Base-by-base conservation (phyloP, 2,797 vertebrate genomes). In the Lindbergichthys nudifrons region DNA sequence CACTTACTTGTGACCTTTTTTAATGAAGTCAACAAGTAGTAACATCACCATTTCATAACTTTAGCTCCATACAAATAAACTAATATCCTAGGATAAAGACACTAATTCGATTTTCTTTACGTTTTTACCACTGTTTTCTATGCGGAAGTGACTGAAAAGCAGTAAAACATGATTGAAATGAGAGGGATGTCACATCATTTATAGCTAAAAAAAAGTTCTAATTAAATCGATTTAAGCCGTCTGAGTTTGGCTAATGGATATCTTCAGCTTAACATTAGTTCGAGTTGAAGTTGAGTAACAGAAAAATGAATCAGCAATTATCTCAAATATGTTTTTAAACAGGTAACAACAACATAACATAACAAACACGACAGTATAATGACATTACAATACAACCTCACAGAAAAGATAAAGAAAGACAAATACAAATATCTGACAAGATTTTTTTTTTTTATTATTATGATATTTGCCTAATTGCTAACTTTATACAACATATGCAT, bases 141-240 rank as follows among this genome's bases (percentile, higher is more conserved):
- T 54, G 83, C 87, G 82, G 89, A 90, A 90, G 85, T 88, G 71
- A 61, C 11, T 64, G 23, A 45, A 72, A 75, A 63, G 18, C 23
- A 45, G 36, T n/a, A 10, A 73, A 11, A 21, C 12, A 14, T 41
- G 11, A 58, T 36, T 26, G 42, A n/a, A 26, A 6, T 45, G 4
- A 43, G 39, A 7, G 43, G 5, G 36, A 50, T 47, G 10, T 36
- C 5, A 13, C 30, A 41, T 26, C 0, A 15, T 11, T 10, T 46
- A 8, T 18, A 2, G 21, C 5, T 41, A 1, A 39, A 26, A 36
- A 36, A 32, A 47, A 48, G 15, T 30, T 12, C 3, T 1, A 45
- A 11, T 26, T 45, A 2, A 26, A 5, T 60, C 43, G 3, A 11
- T 26, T 61, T 18, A 30, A 30, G 23, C 42, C 15, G 10, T 30